phyloP scores from a whole-genome alignment of 2,797 vertebrate genomes.

The Gouania willdenowi region DNA sequence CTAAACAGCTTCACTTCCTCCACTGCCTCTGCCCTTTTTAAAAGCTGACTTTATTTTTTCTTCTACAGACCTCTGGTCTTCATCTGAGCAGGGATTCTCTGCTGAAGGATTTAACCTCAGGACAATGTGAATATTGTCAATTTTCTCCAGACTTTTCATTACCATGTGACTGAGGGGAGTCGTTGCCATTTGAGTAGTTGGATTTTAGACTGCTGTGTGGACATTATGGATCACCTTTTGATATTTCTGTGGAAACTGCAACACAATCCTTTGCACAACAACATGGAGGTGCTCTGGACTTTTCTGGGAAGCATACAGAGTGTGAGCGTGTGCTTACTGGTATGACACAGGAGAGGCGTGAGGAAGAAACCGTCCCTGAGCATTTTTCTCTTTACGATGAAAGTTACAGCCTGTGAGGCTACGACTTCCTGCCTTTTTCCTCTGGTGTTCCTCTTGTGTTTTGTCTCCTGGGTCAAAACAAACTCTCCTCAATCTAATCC shows the following conservation, averaged over 20 bases:
- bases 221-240: conserved; percentile 7
- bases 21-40: no score
- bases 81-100: no score
- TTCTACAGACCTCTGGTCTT: no score
- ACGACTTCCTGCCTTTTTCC: conserved; percentile 78
- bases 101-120: no score
- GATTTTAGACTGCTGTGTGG: no score
- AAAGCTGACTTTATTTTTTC: no score
- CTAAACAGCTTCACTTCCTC: no score
- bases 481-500: conserved; percentile 13
- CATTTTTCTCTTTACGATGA: conserved; percentile 82
- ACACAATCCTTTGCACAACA: conserved; percentile 1
- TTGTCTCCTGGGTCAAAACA: conserved; percentile 64
- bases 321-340: conserved; percentile 5
- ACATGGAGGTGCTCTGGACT: neutral
- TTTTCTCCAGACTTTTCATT: no score
- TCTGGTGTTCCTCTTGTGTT: conserved; percentile 87
- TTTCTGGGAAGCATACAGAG: neutral
- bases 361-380: conserved; percentile 17
- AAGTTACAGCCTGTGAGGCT: conserved; percentile 74
- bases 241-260: neutral
- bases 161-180: no score
- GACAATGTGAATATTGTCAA: no score
- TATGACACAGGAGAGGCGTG: conserved; percentile 35
- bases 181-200: no score